These are phyloP conservation scores for Idaea aversata DNA, from an alignment of 2,888 invertebrate species.

Conservation along the genomic window DNA sequence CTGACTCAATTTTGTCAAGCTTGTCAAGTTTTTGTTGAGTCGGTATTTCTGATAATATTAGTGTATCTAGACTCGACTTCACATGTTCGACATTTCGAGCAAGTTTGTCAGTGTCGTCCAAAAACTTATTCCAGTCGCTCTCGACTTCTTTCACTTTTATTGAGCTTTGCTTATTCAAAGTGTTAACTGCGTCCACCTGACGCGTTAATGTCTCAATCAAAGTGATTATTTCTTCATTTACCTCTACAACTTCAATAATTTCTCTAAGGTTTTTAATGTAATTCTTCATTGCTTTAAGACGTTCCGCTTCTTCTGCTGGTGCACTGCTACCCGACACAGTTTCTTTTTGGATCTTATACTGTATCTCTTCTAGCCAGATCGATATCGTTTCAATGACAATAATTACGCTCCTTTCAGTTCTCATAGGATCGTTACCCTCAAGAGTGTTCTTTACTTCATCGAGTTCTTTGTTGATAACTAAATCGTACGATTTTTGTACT, in stretches of 20 bases:
- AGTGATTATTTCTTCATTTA: conserved; percentile 83
- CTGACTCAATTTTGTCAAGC: conserved; percentile 85
- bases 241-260: conserved; percentile 83
- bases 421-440: conserved; percentile 75
- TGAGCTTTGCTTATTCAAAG: conserved; percentile 76
- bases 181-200: conserved; percentile 86
- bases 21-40: conserved; percentile 84
- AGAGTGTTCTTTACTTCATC: conserved; percentile 81
- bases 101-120: conserved; percentile 82
- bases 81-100: conserved; percentile 71
- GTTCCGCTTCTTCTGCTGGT: conserved; percentile 50
- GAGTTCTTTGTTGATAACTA: conserved; percentile 82
- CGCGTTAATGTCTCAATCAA: conserved; percentile 82
- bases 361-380: conserved; percentile 91
- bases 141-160: conserved; percentile 78
- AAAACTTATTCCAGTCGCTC: conserved; percentile 86
- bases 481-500: conserved; percentile 66
- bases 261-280: conserved; percentile 81
- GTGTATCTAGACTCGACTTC: conserved; percentile 75
- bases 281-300: conserved; percentile 69
- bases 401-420: conserved; percentile 85
- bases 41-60: conserved; percentile 83
- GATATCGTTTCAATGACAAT: conserved; percentile 90
- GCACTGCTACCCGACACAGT: conserved; percentile 45
- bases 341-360: conserved; percentile 84